Base-by-base conservation (phyloP, 2,797 vertebrate species). In the Pteropus rufus region DNA sequence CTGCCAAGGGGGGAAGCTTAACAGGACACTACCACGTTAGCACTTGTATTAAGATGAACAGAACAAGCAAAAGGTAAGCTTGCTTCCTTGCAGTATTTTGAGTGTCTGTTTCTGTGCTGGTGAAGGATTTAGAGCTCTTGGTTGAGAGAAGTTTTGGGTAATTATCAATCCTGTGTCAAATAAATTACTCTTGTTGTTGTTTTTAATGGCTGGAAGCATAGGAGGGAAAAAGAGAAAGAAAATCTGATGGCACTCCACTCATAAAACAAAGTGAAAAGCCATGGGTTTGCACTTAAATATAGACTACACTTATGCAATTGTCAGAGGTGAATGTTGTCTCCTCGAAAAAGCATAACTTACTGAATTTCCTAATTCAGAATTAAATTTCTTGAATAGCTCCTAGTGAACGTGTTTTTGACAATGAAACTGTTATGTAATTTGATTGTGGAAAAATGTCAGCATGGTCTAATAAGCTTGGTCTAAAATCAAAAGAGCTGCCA, bases 341-440 rank as follows among this genome's bases (percentile, higher is more conserved):
- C 82, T 97, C 54, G 79, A 89, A 97, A 96, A 95, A 58, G 75
- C 97, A 97, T 97, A 97, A 97, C 87, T 95, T 97, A 92, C 75
- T 96, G 52, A 64, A 97, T 97, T 96, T 97, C 94, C 84, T 96
- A 80, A 16, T 97, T 85, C 82, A 82, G 56, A 81, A 95, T 97
- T 94, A 86, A 41, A 39, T 82, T 64, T 89, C 46, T 93, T 83
- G 44, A 39, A 10, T 39, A 72, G 92, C 86, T 92, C 69, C 62
- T 93, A 91, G 36, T 77, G 93, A 86, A 54, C 93, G 95, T 90
- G 29, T 52, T 89, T 94, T 80, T 73, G 82, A 93, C 36, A 52
- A 56, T 69, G 70, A 44, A 82, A 96, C 23, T 96, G 52, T 96
- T 94, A 77, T 39, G 12, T 84, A 73, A 85, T 97, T 97, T 96